Evolutionary conservation across 1,140 invertebrate species (phyloP), one percentile per base, ranked within the genome.

Genomic region (Gonioctena quinquepunctata): DNA sequence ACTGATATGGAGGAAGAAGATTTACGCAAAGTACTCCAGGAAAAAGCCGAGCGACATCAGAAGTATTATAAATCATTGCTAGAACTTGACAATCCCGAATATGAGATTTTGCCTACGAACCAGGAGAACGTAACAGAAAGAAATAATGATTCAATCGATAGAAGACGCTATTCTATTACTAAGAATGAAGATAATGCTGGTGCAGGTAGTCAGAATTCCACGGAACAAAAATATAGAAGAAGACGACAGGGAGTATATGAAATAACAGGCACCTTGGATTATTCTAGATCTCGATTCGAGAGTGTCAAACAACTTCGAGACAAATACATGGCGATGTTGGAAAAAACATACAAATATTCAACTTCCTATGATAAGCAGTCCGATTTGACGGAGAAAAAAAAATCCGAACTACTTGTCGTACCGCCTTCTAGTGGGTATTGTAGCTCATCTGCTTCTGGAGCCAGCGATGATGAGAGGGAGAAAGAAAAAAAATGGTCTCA

Each of bases 341-440:
- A 78, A 52, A 67, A 73, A 65, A 76, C 70, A 2, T 61, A 48
- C 7, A 66, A 73, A 54, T 22, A 66, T 4, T 52, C 49, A 22
- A n/a, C 21, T 26, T 48, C 18, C 11, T 16, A 21, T n/a, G 60
- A 62, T 7, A 64, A 64, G 13, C 13, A 68, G 70, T 16, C 52
- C 66, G 42, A 26, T 63, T 7, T 63, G 33, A 27, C 42, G 19
- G 66, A 66, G 16, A 71, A 71, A 11, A 63, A 68, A 6, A 52
- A 71, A 54, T 54, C 62, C 7, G 65, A 68, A 18, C 52, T 76
- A 2, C 33, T 79, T 21, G n/a, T n/a, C n/a, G 68, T 73, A 19
- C 76, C 79, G 16, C 77, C 78, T 2, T 57, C 76, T 6, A 83
- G 79, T 56, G 79, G 79, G 19, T 83, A 79, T 73, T 80, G 76